Evolutionary conservation across 92 coral and sea anemone species (phyloP).

Genomic region (Parazoanthus swiftii): DNA sequence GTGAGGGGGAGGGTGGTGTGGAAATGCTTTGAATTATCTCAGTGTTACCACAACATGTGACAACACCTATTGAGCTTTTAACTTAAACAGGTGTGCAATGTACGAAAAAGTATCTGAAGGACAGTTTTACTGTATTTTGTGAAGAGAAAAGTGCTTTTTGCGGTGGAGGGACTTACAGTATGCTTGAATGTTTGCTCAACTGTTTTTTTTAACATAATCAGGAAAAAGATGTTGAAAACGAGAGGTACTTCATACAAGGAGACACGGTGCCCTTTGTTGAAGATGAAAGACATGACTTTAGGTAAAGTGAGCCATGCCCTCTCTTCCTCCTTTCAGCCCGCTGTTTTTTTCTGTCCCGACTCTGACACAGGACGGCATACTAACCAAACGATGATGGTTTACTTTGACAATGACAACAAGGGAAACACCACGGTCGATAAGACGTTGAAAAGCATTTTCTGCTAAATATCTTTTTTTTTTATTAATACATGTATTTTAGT

Average conservation of each 20-base stretch:
- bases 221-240: conserved; percentile 24
- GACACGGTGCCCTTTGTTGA: neutral
- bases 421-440: too few relatives aligned
- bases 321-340: neutral
- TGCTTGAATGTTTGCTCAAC: neutral
- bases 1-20: neutral
- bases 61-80: neutral
- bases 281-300: conserved; percentile 26
- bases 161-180: neutral
- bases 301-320: neutral
- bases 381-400: too few relatives aligned
- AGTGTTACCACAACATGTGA: conserved; percentile 10
- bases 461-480: too few relatives aligned
- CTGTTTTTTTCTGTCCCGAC: neutral
- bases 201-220: neutral
- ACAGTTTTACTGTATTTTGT: neutral
- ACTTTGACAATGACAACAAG: too few relatives aligned
- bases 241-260: conserved; percentile 17
- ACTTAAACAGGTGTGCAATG: neutral
- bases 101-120: neutral
- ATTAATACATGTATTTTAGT: too few relatives aligned
- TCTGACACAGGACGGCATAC: too few relatives aligned
- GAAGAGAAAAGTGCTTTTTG: neutral
- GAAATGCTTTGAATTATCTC: neutral
- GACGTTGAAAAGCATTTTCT: too few relatives aligned